Base-by-base conservation (phyloP, 2,113 vertebrate species). In the Psammodynastes pulverulentus region DNA sequence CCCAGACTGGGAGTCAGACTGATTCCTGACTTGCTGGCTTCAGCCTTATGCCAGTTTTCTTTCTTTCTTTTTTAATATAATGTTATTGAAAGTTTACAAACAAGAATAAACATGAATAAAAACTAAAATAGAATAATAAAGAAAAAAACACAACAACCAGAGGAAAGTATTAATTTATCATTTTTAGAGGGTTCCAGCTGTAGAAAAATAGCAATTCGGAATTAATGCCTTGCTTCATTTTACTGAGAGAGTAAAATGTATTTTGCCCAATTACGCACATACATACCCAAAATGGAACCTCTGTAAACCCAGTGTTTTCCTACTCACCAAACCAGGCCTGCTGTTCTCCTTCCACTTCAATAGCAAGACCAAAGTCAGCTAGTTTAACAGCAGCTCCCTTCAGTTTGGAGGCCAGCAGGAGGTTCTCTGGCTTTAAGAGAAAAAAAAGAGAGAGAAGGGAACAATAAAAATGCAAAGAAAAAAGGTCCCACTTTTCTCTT, bases 281-380 rank as follows among this genome's bases (percentile, higher is more conserved):
- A 23, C n/a, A 79, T 1, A 0, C 0, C 0, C 2, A 39, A 9
- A 0, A 0, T 54, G 3, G 39, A 15, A 87, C 26, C 34, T 8
- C 86, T 54, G 54, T 7, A 19, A 46, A 4, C 8, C 3, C 1
- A 0, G 13, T 9, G 26, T 54, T 43, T 17, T 53, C 29, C 89
- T 84, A 97, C 98, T 98, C 97, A 98, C 98, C 98, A 54, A 98
- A 98, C 98, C 98, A 98, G 0, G 98, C 98, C 94, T 98, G 98
- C 93, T 98, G 98, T 87, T 98, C 98, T 0, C 98, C 98, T 90
- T 98, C 98, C 94, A 98, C 98, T 95, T 98, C 98, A 1, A 98
- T 98, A 95, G 98, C 98, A 3, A 98, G 97, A 92, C 98, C 98
- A 0, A 98, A 98, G 96, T 98, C 98, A 0, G 98, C 98, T 96